Evolutionary conservation across 1,140 invertebrate species (phyloP), one percentile per base, ranked within the genome.

Genomic region (Melitaea cinxia): DNA sequence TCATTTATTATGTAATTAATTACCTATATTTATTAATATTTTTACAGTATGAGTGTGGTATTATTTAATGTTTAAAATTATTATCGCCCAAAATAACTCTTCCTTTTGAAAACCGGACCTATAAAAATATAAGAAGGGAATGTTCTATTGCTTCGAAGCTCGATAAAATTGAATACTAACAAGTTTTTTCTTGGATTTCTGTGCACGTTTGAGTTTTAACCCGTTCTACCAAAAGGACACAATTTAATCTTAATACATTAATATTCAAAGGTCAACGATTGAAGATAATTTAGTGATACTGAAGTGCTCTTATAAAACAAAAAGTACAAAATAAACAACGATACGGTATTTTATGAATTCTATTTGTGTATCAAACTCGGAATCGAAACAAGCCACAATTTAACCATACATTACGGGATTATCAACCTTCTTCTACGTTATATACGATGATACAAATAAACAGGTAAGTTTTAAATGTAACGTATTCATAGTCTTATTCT

Each of bases 361-460:
- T n/a, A 60, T 60, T 24, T 47, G 56, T 59, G 56, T 59, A 47
- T 12, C 21, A 5, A 21, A 24, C 19, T 47, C 4, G 42, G 42
- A 12, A 47, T 47, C 23, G 39, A 45, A 47, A 19, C 42, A n/a
- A 42, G 28, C 49, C 54, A 19, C 35, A 59, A 60, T 33, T 52
- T 37, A 5, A 24, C 23, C 33, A 35, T 35, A 47, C 19, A 12
- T 23, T 21, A 47, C 42, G 42, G 42, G 23, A 57, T 28, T 57
- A 30, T 65, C 62, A 28, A 54, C 63, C 24, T 21, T n/a, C 66
- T 82, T 80, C 79, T 72, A 73, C 82, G 74, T 80, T 67, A 60
- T 54, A 64, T 63, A 63, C 24, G 85, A 87, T 87, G 78, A 88
- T 87, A 88, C 85, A 87, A 57, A 76, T 60, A 61, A 70, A 70